A percentile compares a stretch with the other conserved stretches of the same genome.
phyloP scores from a whole-genome alignment of 2,797 vertebrate species.

The Pachyuromys duprasi region DNA sequence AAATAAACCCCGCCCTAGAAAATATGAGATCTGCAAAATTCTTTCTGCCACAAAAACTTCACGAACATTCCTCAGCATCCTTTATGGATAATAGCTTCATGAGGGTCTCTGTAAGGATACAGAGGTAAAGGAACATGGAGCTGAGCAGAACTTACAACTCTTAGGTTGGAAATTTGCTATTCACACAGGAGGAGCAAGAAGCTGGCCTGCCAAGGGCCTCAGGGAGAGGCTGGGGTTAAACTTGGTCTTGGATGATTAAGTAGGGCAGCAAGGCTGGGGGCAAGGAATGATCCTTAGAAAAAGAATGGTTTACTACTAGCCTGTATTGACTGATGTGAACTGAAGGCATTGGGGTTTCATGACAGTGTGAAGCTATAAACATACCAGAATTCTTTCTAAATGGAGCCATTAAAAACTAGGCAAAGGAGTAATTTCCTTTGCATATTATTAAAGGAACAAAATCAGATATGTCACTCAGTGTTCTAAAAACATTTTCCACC shows the following conservation, averaged over 20 bases:
- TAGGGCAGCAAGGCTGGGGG: background rate
- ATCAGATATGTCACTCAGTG: background rate
- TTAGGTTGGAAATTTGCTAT: background rate
- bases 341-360: background rate
- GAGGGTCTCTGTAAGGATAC: background rate
- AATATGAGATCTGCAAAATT: constrained; percentile 11
- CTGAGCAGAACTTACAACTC: background rate
- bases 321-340: background rate
- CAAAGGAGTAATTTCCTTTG: background rate
- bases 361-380: background rate
- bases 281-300: background rate
- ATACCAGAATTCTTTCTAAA: constrained; percentile 7
- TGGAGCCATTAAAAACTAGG: background rate
- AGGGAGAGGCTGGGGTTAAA: background rate
- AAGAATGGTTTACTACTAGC: background rate
- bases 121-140: background rate
- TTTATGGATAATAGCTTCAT: background rate
- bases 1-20: background rate
- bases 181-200: background rate
- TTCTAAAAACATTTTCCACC: background rate
- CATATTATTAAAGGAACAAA: background rate
- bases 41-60: background rate
- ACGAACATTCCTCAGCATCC: background rate
- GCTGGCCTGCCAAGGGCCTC: background rate
- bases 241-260: background rate